Base-by-base conservation (phyloP, 2,113 vertebrate genomes). In the Empidonax alnorum region DNA sequence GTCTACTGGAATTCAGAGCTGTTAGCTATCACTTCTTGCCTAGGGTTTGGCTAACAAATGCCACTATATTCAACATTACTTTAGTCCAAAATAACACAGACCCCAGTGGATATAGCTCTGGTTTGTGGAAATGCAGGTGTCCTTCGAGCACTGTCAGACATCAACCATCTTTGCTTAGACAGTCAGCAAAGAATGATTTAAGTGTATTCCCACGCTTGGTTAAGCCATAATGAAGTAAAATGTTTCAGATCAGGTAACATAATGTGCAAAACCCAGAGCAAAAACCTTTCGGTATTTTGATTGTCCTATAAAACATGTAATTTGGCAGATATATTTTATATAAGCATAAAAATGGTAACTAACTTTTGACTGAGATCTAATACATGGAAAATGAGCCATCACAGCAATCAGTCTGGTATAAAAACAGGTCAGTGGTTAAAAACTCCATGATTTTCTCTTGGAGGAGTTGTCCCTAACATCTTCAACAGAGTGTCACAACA, bases 211-310 rank as follows among this genome's bases (percentile, higher is more conserved):
- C 37, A 58, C 22, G 42, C 15, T 88, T 89, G 25, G 50, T 84
- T 90, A 96, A 84, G n/a, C 31, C 59, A 61, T 33, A 84, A n/a
- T 10, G 24, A 92, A 86, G 55, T 53, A 56, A 72, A 90, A 73
- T 4, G 2, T 76, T 88, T 74, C 18, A 13, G 14, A 59, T 44
- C 21, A 15, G 44, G 12, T 72, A 90, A 84, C 23, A 53, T 13
- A 59, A 79, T 1, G 4, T n/a, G 10, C 28, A 92, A 91, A 90
- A 84, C 2, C 4, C 44, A 77, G n/a, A 74, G 55, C 23, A 91
- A 93, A 85, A 79, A 42, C 28, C 19, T 79, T 72, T 15, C 14
- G 28, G 28, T 75, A 52, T 44, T 79, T 50, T 39, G 23, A 83
- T 53, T 41, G n/a, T 44, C 30, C 62, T 37, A 39, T 35, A 79